Evolutionary conservation across 2,888 invertebrate genomes (phyloP).

Genomic region (Noctua janthe): DNA sequence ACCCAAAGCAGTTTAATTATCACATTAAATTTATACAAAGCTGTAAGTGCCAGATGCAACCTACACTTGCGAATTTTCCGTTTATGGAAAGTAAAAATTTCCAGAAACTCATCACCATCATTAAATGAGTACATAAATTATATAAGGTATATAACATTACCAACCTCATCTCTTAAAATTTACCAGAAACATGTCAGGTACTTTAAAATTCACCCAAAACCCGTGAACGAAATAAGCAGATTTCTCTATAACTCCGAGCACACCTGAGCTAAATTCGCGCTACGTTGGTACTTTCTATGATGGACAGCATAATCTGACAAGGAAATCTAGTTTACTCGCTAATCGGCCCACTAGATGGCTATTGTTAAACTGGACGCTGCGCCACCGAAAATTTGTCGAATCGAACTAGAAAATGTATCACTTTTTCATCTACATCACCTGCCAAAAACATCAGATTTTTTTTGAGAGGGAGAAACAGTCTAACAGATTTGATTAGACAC

Average conservation of each 20-base stretch:
- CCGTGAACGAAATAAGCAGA: slow-evolving; percentile 55
- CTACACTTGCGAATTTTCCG: neutral
- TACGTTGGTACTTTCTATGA: slow-evolving; percentile 78
- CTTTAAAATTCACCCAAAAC: slow-evolving; percentile 43
- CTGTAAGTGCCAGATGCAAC: neutral
- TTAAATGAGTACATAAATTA: neutral
- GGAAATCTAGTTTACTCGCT: slow-evolving; percentile 85
- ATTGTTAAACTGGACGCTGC: slow-evolving; percentile 74
- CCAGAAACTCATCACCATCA: neutral
- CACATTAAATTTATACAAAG: too few relatives aligned
- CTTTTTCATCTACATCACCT: neutral
- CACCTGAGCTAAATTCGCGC: slow-evolving; percentile 75
- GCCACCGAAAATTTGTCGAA: slow-evolving; percentile 70
- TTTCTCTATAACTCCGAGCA: slow-evolving; percentile 63
- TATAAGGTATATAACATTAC: slow-evolving; percentile 10
- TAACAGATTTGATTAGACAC: neutral
- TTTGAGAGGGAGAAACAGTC: neutral
- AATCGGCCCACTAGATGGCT: slow-evolving; percentile 79
- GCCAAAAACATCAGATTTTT: neutral
- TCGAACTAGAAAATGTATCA: slow-evolving; percentile 62
- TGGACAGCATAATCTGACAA: slow-evolving; percentile 84
- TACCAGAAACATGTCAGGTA: slow-evolving; percentile 6
- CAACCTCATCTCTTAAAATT: slow-evolving; percentile 23
- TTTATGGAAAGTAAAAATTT: neutral
- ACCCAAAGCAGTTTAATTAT: neutral